Base-by-base conservation (phyloP, 2,797 vertebrate genomes). In the Psittacula derbiana region DNA sequence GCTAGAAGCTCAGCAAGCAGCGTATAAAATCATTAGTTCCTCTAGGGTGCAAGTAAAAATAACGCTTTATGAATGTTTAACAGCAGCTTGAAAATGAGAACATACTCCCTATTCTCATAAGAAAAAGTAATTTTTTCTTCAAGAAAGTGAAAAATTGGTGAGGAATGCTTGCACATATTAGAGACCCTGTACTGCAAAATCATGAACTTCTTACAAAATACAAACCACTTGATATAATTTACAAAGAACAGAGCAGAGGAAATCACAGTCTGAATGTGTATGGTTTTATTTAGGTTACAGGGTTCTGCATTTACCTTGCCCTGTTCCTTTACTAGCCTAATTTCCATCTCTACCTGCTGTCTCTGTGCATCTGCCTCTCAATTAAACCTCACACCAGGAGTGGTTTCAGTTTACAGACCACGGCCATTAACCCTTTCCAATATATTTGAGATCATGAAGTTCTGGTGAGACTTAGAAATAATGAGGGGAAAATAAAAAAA, bases 281-380 rank as follows among this genome's bases (percentile, higher is more conserved):
- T 16, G 4, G 33, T 49, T 75, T 91, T 86, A 93, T 88, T 74
- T 84, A 55, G 12, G 50, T 62, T 92, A 81, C n/a, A 79, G 36
- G 79, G 69, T 90, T 88, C 50, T 84, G 28, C 47, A 69, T 75
- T 91, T 70, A 79, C 66, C 89, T 96, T 94, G 66, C n/a, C 43
- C 25, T 81, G 50, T 76, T 95, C 25, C 16, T 88, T 92, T 79
- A 28, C 40, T 76, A 91, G 80, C 43, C 58, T 88, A 44, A 93
- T 97, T 94, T 93, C 58, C 44, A 84, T 64, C 28, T 86, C 66
- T 88, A 66, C 80, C 73, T 95, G 80, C 87, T 94, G 85, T 86
- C 76, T 79, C 91, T 86, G 76, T 80, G 33, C 66, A 88, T 92
- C 87, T 93, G 92, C 73, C 30, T 92, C 80, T 71, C 81, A 86